Evolutionary conservation across 53 echinoderm and acorn worm genomes (phyloP), one percentile per base, ranked within the genome.

Genomic region (Temnopleurus reevesii): DNA sequence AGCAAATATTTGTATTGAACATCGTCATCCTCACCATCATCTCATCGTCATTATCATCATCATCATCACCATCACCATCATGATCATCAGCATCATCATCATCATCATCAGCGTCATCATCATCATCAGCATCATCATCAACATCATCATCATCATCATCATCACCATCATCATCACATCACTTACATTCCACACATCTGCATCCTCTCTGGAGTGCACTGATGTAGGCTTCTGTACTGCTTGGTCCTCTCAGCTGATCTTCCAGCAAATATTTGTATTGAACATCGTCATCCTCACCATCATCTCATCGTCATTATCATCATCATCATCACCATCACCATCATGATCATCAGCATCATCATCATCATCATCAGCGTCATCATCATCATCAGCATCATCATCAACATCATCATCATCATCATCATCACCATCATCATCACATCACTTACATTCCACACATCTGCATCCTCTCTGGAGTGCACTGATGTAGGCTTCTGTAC

Each of bases 161-260:
- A 31, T 34, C 35, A 76, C 31, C 35, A 35, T 38, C 76, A 34
- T 76, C 76, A 33, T 60, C 24, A 60, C 23, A 18, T 31, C 12
- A 12, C 1, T 38, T 29, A 34, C 30, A 33, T 4, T 29, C 2
- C 6, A 6, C 12, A 19, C 23, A 21, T 60, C 61, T 19, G 12
- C 24, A 60, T 60, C 23, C 8, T 60, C 23, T 94, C 86, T 94
- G 94, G 55, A 99, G 71, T 2, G 96, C 96, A 34, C 91, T 89
- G 71, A 99, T 96, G 77, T 99, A 99, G 26, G 99, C 99, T 77
- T 99, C 99, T 8, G 87, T 92, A 45, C 99, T 99, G 84, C 99
- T 99, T 1, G 99, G 99, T 59, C 99, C 99, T 92, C 91, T 92
- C 24, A 99, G 83, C 89, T 99, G 99, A 77, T 99, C 99, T 44